Evolutionary conservation across 2,113 vertebrate species (phyloP).

Genomic region (Thalassarche chlororhynchos): DNA sequence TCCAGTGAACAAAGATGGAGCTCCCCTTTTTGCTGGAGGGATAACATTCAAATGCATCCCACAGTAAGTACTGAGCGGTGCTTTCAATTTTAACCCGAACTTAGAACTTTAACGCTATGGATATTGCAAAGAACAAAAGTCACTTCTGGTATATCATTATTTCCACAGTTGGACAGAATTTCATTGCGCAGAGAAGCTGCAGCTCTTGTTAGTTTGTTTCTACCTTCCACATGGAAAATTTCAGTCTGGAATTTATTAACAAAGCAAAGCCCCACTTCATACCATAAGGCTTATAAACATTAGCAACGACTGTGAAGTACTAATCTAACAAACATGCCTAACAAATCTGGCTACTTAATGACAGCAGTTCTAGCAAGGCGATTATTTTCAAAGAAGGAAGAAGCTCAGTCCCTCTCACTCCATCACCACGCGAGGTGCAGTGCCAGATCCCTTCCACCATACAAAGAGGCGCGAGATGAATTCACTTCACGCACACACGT

Average conservation of each 20-base stretch:
- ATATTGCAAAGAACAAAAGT: not conserved
- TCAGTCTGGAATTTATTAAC: slow-evolving; percentile 8
- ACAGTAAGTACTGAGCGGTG: not conserved
- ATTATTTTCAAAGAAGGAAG: not conserved
- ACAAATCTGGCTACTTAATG: not conserved
- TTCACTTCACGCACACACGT: rapidly evolving
- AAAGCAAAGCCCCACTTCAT: not conserved
- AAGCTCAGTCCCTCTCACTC: not conserved
- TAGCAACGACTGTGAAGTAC: not conserved
- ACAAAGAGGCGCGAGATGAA: rapidly evolving
- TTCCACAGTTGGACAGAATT: not conserved
- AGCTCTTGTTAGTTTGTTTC: not conserved
- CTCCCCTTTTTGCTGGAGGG: not conserved
- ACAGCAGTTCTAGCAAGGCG: not conserved
- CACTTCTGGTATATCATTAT: not conserved
- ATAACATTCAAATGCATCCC: not conserved
- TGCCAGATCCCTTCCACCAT: rapidly evolving
- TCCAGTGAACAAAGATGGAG: not conserved
- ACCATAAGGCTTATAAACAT: not conserved
- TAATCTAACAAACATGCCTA: not conserved
- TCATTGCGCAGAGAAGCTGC: not conserved
- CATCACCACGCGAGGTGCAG: rapidly evolving
- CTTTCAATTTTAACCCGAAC: not conserved
- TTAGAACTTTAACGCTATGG: not conserved
- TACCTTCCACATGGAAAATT: not conserved